These are phyloP conservation scores for Drosophila subobscura DNA, from an alignment of 1,140 invertebrate species.

Conservation along the genomic window DNA sequence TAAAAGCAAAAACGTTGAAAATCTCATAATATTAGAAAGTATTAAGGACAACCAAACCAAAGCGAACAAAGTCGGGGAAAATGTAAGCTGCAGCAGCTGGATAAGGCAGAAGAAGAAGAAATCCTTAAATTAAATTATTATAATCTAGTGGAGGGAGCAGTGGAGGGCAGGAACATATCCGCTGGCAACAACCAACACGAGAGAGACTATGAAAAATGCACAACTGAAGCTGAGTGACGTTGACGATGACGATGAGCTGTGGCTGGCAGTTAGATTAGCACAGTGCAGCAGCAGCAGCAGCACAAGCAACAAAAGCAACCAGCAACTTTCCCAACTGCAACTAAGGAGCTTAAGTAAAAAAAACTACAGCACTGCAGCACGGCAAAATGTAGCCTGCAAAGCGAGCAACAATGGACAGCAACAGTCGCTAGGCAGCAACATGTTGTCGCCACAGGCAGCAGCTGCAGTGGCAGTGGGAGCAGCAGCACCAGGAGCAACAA, in stretches of 20 bases:
- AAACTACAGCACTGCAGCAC: constrained; percentile 50
- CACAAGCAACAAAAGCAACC: constrained; percentile 26
- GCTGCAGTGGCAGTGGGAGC: constrained; percentile 36
- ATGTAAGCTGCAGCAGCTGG: constrained; percentile 60
- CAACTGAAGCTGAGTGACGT: constrained; percentile 79
- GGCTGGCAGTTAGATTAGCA: constrained; percentile 60
- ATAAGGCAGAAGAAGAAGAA: constrained; percentile 27
- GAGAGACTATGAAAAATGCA: constrained; percentile 82
- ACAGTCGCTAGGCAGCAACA: constrained; percentile 46
- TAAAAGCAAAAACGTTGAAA: constrained; percentile 40
- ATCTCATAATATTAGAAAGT: constrained; percentile 61
- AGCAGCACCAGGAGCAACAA: constrained; percentile 21
- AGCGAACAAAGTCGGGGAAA: constrained; percentile 26
- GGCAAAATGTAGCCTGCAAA: constrained; percentile 37
- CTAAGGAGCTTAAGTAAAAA: constrained; percentile 79
- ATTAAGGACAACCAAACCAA: constrained; percentile 45
- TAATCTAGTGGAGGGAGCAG: constrained; percentile 22
- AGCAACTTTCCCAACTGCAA: constrained; percentile 65
- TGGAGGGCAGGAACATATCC: constrained; percentile 59
- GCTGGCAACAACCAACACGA: constrained; percentile 72
- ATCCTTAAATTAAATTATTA: constrained; percentile 36
- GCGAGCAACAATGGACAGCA: constrained; percentile 40
- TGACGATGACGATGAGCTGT: constrained; percentile 74
- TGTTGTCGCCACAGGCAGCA: constrained; percentile 38
- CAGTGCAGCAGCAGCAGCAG: constrained; percentile 41